Evolutionary conservation across 2,888 invertebrate genomes (phyloP), one percentile per base, ranked within the genome.

Genomic region (Pollenia amentaria): DNA sequence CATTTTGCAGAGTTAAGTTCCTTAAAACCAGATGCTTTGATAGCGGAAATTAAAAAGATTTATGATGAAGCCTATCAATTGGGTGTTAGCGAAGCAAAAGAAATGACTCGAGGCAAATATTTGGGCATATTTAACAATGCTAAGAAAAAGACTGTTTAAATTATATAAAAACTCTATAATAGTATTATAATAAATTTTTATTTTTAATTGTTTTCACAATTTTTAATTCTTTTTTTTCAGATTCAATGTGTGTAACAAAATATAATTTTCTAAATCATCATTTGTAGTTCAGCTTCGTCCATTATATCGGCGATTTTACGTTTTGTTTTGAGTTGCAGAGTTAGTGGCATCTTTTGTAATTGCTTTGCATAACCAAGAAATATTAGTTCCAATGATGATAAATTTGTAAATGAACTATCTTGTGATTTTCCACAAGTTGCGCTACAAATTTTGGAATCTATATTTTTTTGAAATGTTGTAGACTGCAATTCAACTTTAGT

Each of bases 41-140:
- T 99, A 89, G 96, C 97, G 90, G 99, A 99, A 95, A 97, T 99
- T 0, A 97, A 98, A 93, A 97, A 97, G 91, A 94, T 99, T 16
- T 98, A 99, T 92, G 98, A 99, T 91, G 95, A 97, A 85, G 98
- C 99, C 0, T 99, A 99, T 93, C 97, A 98, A 91, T 94, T 99
- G 44, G 99, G 99, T 3, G 94, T 98, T 16, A 98, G 98, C 92
- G 99, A 99, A 94, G 97, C 98, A 0, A 97, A 98, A 92, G 99
- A 99, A 94, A 98, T 99, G 97, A 98, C 98, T 0, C 94, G 99
- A 89, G 99, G 98, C 55, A 98, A 98, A 94, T 97, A 98, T 93
- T 94, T 99, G 88, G 97, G 98, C 92, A 97, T 99, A 91, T 97
- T 97, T 90, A 94, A 93, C 88, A 91, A 91, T 72, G 88, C 89